Conservation (phyloP, 2,797 vertebrate species). For the Falco peregrinus region DNA sequence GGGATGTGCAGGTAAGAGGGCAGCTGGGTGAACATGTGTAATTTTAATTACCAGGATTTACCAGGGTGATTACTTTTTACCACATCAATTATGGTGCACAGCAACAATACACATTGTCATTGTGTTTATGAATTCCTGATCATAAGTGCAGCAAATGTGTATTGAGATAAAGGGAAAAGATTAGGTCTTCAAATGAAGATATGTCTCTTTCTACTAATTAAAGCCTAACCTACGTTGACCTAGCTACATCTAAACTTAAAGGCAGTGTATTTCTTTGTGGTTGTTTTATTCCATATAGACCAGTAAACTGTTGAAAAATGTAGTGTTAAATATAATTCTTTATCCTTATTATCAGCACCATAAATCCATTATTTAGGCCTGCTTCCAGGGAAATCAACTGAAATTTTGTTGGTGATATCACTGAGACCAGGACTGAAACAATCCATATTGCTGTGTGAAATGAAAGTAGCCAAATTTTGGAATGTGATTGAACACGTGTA, state of each 20-base stretch:
- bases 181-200: not conserved
- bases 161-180: not conserved
- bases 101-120: not conserved
- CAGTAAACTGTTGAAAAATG: not conserved
- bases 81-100: not conserved
- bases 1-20: conserved; percentile 85
- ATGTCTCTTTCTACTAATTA: not conserved
- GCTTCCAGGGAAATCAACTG: not conserved
- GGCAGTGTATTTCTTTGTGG: not conserved
- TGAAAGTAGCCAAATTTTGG: not conserved
- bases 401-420: not conserved
- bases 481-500: not conserved
- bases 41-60: not conserved
- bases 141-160: not conserved
- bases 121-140: not conserved
- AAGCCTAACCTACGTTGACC: not conserved
- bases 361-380: not conserved
- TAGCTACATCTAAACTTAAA: not conserved
- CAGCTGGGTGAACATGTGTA: not conserved
- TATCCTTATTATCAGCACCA: not conserved
- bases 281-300: not conserved
- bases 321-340: not conserved
- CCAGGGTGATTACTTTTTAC: not conserved
- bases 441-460: not conserved
- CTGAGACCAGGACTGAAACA: not conserved